Evolutionary conservation across 2,888 invertebrate species (phyloP).

Genomic region (Keiferia lycopersicella): DNA sequence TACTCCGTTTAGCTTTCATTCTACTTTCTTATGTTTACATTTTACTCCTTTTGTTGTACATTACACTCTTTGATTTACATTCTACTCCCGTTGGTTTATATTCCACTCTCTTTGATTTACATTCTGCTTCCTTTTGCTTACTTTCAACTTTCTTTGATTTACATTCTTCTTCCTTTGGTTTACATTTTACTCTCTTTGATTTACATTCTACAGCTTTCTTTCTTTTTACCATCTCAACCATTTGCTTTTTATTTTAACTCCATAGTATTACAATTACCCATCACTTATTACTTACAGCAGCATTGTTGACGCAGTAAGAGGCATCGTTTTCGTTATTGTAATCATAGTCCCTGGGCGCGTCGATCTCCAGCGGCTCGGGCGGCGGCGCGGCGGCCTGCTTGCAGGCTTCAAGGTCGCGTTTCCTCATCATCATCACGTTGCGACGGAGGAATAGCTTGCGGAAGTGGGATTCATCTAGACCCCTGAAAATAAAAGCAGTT

Average conservation of each 20-base stretch:
- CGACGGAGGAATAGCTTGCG: slow-evolving; percentile 66
- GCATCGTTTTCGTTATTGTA: slow-evolving; percentile 77
- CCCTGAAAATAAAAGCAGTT: slow-evolving; percentile 45
- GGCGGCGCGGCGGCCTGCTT: slow-evolving; percentile 39
- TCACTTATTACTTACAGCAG: slow-evolving; percentile 50
- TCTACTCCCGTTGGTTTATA: not conserved
- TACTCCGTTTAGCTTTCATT: too few species aligned
- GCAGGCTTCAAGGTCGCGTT: slow-evolving; percentile 46
- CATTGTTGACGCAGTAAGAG: slow-evolving; percentile 67
- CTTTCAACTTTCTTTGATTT: too few species aligned
- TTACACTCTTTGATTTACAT: not conserved
- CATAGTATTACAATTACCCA: too few species aligned
- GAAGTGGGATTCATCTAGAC: slow-evolving; percentile 72
- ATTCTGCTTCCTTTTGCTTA: not conserved
- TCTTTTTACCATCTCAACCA: too few species aligned
- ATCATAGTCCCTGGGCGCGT: slow-evolving; percentile 65
- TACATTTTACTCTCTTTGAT: too few species aligned
- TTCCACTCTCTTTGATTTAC: too few species aligned
- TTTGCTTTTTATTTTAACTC: too few species aligned
- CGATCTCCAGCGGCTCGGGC: slow-evolving; percentile 53
- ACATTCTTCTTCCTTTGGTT: too few species aligned
- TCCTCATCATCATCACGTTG: slow-evolving; percentile 58
- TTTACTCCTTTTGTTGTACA: too few species aligned
- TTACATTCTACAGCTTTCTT: too few species aligned
- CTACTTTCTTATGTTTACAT: too few species aligned